These are phyloP conservation scores for Illadopsis cleaveri DNA, from an alignment of 2,113 vertebrate genomes.

Conservation along the genomic window DNA sequence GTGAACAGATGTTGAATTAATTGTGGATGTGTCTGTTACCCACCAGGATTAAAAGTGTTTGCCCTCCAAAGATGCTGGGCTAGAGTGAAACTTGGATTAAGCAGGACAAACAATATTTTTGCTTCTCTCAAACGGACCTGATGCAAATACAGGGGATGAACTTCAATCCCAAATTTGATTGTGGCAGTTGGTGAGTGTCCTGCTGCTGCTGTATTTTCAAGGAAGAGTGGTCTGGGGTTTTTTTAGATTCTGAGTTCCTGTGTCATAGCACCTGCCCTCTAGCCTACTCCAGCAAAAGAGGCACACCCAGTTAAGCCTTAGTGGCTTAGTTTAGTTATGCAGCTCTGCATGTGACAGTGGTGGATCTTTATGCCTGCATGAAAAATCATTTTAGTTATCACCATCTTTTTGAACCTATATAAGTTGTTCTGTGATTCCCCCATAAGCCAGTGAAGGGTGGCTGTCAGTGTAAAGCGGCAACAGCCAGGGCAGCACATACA, in stretches of 20 bases:
- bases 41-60: neutral
- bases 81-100: neutral
- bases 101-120: neutral
- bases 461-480: neutral
- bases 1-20: neutral
- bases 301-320: neutral
- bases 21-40: neutral
- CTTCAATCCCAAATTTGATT: neutral
- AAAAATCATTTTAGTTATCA: neutral
- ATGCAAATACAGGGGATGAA: neutral
- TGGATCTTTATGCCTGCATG: neutral
- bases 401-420: neutral
- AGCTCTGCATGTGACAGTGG: neutral
- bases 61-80: neutral
- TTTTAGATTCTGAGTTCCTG: neutral
- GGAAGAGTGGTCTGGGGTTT: neutral
- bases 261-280: neutral
- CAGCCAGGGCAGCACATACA: rapidly evolving
- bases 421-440: neutral
- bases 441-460: rapidly evolving
- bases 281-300: neutral
- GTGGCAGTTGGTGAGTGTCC: neutral
- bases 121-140: neutral
- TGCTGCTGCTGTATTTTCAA: neutral
- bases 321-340: neutral